Percentiles rank a stretch among this genome's conserved stretches.
Conservation (phyloP, 2,888 invertebrate genomes). For the Erebia ligea region DNA sequence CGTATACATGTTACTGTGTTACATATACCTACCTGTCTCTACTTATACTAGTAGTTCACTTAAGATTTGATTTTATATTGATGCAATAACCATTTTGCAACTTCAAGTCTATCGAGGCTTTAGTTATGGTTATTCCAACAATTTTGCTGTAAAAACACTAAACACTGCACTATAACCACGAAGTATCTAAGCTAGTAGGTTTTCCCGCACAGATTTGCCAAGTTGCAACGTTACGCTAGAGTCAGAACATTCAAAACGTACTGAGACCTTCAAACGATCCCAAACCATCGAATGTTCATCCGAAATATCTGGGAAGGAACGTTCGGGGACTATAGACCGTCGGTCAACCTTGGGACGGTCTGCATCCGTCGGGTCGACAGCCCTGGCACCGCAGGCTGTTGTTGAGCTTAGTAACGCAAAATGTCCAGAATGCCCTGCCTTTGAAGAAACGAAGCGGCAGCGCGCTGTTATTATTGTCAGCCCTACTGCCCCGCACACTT, state of each 20-base stretch:
- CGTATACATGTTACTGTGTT: neutral
- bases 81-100: conserved; percentile 19
- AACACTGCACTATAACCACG: conserved; percentile 46
- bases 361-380: conserved; percentile 31
- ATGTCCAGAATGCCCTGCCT: conserved; percentile 38
- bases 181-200: conserved; percentile 71
- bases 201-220: conserved; percentile 75
- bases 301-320: conserved; percentile 33
- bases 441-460: conserved; percentile 55
- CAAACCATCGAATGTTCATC: conserved; percentile 46
- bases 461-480: conserved; percentile 86
- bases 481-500: conserved; percentile 84
- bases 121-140: conserved; percentile 21
- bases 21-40: neutral
- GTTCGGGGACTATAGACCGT: conserved; percentile 27
- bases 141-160: conserved; percentile 18
- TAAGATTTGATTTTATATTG: neutral
- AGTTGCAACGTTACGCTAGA: conserved; percentile 66
- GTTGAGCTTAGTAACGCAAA: conserved; percentile 29
- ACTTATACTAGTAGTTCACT: neutral
- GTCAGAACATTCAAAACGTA: conserved; percentile 55
- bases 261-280: conserved; percentile 54
- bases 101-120: neutral
- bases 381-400: conserved; percentile 25
- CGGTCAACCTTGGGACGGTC: conserved; percentile 24